Base-by-base conservation (phyloP, 1,140 invertebrate species). In the Chironomus striatipennis region DNA sequence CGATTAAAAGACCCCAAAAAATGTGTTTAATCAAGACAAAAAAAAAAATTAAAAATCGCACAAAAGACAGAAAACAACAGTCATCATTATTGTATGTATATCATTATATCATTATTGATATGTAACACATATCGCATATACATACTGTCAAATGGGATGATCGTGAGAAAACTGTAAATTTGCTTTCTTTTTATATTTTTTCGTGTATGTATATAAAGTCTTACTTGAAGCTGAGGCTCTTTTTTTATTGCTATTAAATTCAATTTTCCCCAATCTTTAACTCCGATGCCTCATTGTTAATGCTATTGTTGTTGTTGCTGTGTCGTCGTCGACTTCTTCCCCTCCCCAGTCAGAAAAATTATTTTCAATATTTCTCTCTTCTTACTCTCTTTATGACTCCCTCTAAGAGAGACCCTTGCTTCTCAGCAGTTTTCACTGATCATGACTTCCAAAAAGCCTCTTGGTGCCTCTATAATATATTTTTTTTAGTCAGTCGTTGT, bases 131-230 rank as follows among this genome's bases (percentile, higher is more conserved):
- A 34, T 34, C 24, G 24, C 24, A 34, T 34, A 34, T 34, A 34
- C 24, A 34, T 34, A 34, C 24, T 34, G 24, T 34, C 24, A 34
- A n/a, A 34, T 34, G 24, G 24, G 24, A 34, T 34, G 24, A 34
- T 57, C 47, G 47, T 57, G 47, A 57, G 47, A 57, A 57, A 57
- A 57, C 47, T 57, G 47, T 57, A 57, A 57, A 57, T n/a, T n/a
- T 57, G 47, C 47, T 57, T 57, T 57, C 47, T 57, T 57, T 57
- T 57, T 57, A 57, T 57, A n/a, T 57, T 15, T 47, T 8, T 43
- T 43, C 10, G 10, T 10, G 43, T 47, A 10, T 47, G 4, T 57
- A n/a, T n/a, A 57, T 57, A n/a, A 57, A 12, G 47, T n/a, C 12
- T 12, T 57, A 34, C 47, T 15, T 57, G 12, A 12, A n/a, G 47